Percentiles rank a stretch among this genome's conserved stretches.
Evolutionary conservation across 2,113 vertebrate species (phyloP).

Genomic region (Boleophthalmus pectinirostris): DNA sequence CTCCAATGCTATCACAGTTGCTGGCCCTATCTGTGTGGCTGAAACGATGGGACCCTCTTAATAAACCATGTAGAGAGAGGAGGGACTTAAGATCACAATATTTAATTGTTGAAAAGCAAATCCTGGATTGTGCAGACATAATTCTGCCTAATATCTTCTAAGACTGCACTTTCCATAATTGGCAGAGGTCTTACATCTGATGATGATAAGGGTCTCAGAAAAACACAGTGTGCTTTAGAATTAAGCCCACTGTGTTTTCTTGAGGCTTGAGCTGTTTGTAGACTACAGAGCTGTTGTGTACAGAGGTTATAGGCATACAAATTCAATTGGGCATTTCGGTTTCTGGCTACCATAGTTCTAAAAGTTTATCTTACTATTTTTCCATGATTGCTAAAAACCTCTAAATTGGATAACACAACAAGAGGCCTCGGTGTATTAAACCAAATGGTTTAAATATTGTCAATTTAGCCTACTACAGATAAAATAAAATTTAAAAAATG

Average conservation of each 20-base stretch:
- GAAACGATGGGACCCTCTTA: slow-evolving; percentile 21
- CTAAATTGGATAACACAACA: no score
- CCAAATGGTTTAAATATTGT: no score
- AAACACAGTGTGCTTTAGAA: not conserved
- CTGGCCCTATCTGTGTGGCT: not conserved
- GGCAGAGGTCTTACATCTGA: slow-evolving; percentile 27
- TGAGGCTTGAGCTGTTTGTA: not conserved
- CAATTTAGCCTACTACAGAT: no score
- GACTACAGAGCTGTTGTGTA: not conserved
- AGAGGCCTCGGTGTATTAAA: no score
- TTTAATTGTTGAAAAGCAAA: slow-evolving; percentile 60
- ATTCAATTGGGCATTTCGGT: no score
- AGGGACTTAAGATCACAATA: slow-evolving; percentile 39
- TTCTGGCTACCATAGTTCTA: no score
- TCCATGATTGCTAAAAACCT: no score
- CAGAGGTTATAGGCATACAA: no score
- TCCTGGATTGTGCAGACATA: slow-evolving; percentile 66
- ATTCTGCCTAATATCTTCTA: slow-evolving; percentile 65
- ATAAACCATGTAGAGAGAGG: slow-evolving; percentile 41
- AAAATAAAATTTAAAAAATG: no score
- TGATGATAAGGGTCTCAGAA: slow-evolving; percentile 20
- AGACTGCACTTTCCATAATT: slow-evolving; percentile 72
- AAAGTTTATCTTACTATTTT: no score
- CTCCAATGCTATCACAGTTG: not conserved
- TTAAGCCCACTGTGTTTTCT: not conserved